Conservation (phyloP, 2,888 invertebrate species). For the Steinernema hermaphroditum region DNA sequence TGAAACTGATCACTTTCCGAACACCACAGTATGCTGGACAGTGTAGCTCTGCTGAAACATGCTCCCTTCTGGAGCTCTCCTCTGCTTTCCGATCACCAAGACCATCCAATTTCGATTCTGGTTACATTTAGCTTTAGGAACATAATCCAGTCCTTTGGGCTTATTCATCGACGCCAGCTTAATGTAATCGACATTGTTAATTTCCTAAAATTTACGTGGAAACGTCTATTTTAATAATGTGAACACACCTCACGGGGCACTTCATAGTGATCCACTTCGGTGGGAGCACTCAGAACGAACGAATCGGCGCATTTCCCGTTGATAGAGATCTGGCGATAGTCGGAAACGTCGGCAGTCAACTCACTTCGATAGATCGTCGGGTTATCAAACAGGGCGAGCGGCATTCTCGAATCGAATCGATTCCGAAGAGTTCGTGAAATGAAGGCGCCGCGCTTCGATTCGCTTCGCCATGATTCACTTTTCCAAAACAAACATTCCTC, state of each 20-base stretch:
- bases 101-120: neutral
- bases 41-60: neutral
- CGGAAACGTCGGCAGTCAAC: neutral
- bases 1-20: neutral
- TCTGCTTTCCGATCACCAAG: neutral
- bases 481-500: too few relatives aligned
- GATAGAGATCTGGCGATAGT: neutral
- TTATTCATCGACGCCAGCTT: neutral
- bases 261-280: neutral
- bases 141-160: neutral
- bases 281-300: neutral
- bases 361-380: neutral
- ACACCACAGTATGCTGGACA: neutral
- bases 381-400: slow-evolving; percentile 2
- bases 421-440: too few relatives aligned
- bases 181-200: neutral
- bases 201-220: neutral
- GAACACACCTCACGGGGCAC: neutral
- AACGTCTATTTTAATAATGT: neutral
- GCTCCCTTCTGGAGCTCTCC: neutral
- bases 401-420: neutral
- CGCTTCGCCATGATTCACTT: too few relatives aligned
- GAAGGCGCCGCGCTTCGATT: too few relatives aligned
- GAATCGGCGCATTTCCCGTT: neutral
- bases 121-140: neutral